Conservation (phyloP, 1,140 invertebrate species). For the Trichoplusia ni region DNA sequence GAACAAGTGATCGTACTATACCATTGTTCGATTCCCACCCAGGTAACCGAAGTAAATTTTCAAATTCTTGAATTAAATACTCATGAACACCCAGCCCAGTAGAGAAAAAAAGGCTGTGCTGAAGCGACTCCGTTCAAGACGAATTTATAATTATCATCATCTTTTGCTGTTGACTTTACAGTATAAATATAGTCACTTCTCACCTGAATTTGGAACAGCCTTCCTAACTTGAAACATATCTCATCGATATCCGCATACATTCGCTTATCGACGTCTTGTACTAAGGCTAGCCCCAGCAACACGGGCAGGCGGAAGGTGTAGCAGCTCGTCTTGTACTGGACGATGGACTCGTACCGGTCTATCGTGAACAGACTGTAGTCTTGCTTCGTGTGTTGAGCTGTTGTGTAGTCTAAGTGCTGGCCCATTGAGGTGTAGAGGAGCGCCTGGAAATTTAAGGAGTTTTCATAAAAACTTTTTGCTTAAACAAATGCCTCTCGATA, state of each 20-base stretch:
- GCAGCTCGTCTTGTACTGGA: conserved; percentile 95
- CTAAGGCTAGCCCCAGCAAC: conserved; percentile 89
- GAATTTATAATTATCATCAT: no score
- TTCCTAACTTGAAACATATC: conserved; percentile 93
- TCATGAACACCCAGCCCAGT: no score
- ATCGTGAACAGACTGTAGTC: conserved; percentile 88
- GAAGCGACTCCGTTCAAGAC: no score
- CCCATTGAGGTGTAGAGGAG: conserved; percentile 87
- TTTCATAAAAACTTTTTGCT: no score
- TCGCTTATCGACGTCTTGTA: conserved; percentile 85
- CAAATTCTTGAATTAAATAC: no score
- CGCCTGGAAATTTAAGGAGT: conserved; percentile 45
- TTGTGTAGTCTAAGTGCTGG: conserved; percentile 87
- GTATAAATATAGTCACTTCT: conserved; percentile 24
- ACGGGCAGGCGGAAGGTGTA: conserved; percentile 95
- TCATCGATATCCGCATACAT: conserved; percentile 86
- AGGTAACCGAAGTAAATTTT: no score
- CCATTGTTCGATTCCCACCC: no score
- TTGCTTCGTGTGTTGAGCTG: conserved; percentile 79
- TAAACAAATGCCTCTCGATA: no score
- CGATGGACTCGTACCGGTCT: conserved; percentile 91
- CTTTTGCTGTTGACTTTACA: no score
- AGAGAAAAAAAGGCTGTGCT: no score
- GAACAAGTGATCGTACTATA: no score
- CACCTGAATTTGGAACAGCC: conserved; percentile 95